phyloP scores from a whole-genome alignment of 2,888 invertebrate species.

The Leucophora obtusa region DNA sequence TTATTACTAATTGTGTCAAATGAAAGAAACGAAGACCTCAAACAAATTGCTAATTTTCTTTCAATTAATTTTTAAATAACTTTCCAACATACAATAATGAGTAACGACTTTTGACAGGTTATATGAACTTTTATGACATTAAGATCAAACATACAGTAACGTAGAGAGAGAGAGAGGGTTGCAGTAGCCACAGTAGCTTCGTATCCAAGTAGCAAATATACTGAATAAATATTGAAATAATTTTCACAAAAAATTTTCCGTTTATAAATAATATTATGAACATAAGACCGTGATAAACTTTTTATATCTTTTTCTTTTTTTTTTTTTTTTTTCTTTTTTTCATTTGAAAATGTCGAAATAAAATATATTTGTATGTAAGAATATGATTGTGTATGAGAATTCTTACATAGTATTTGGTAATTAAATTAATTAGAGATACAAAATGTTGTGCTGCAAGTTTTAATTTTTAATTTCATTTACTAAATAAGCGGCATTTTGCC shows the following conservation, averaged over 20 bases:
- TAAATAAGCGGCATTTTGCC: not conserved
- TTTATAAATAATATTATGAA: not conserved
- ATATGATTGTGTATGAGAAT: too few relatives aligned
- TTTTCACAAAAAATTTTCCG: not conserved
- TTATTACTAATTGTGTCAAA: too few relatives aligned
- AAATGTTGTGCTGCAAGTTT: not conserved
- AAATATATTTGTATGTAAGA: too few relatives aligned
- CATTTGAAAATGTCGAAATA: not conserved
- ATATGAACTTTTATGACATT: slow-evolving; percentile 42
- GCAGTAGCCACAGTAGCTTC: slow-evolving; percentile 16
- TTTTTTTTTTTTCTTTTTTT: not conserved
- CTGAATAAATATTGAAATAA: not conserved
- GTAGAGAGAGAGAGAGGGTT: not conserved
- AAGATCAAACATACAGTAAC: slow-evolving; percentile 17
- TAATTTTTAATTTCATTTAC: not conserved
- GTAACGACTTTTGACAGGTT: slow-evolving; percentile 40
- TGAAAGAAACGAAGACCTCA: too few relatives aligned
- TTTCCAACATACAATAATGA: not conserved
- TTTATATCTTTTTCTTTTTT: not conserved
- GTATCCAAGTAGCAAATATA: slow-evolving; percentile 9
- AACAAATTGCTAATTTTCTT: too few relatives aligned
- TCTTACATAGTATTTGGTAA: slow-evolving; percentile 14
- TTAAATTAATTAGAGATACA: slow-evolving; percentile 36
- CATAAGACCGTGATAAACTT: not conserved
- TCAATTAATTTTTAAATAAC: not conserved